Percentiles rank a stretch among this genome's conserved stretches.
Conservation (phyloP, 2,797 vertebrate genomes). For the Cynopterus sphinx region DNA sequence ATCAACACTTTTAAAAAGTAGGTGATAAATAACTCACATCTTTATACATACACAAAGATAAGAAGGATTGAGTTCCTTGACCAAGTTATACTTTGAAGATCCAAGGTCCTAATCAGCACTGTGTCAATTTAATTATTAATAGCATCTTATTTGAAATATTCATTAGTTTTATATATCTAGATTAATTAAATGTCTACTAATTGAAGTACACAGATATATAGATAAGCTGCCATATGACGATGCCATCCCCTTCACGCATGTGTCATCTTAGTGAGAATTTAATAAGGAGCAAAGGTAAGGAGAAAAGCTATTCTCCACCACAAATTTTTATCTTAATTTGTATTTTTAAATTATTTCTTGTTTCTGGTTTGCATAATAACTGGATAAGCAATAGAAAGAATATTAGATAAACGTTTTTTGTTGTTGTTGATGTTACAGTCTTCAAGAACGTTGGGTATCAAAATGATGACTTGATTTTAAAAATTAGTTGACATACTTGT, state of each 20-base stretch:
- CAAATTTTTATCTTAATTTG: not conserved
- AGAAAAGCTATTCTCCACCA: not conserved
- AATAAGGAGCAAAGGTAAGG: not conserved
- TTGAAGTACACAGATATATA: not conserved
- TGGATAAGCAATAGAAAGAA: not conserved
- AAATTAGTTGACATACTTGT: not conserved
- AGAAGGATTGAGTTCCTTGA: not conserved
- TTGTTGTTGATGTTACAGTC: not conserved
- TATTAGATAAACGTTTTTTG: not conserved
- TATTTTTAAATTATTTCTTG: not conserved
- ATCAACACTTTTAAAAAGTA: not conserved
- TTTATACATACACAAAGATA: not conserved
- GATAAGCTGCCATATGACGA: not conserved
- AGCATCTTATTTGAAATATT: slow-evolving; percentile 37
- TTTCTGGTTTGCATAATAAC: not conserved
- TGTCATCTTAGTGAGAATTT: not conserved
- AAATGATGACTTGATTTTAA: not conserved
- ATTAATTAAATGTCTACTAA: not conserved
- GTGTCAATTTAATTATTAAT: not conserved
- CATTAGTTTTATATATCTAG: not conserved
- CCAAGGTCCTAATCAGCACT: not conserved
- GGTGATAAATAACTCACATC: not conserved
- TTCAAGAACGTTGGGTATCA: not conserved
- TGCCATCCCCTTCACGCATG: not conserved
- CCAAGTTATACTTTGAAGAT: not conserved